Evolutionary conservation across 1,140 invertebrate genomes (phyloP), one percentile per base, ranked within the genome.

Genomic region (Drosophila oshimai): DNA sequence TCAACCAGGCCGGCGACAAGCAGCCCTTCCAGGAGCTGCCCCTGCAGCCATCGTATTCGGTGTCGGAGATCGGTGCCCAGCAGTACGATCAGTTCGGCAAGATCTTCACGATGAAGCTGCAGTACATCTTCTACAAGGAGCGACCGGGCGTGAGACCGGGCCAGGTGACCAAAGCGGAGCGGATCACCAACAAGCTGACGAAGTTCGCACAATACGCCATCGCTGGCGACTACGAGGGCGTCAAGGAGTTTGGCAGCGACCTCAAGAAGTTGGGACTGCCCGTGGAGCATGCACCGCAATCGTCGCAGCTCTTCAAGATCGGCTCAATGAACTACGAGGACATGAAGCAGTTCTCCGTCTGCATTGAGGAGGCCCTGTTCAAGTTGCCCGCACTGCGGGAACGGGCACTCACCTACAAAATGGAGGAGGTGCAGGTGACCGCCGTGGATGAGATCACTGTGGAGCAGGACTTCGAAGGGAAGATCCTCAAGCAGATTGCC

Each of bases 81-180:
- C 98, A 99, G 91, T 99, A 97, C 91, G 99, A 99, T 92, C 96
- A 98, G 87, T 99, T 96, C 91, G 98, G 98, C 3, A 99, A 99
- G 92, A 99, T 99, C 76, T 99, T 99, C 92, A 99, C 99, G 0
- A 94, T 99, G 10, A 99, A 99, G 92, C 92, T 99, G 34, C 98
- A 99, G 89, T 99, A 99, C 89, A 96, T 99, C 24, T 98, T 99
- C 91, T 99, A 99, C 91, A 99, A 99, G 91, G 99, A 99, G 91
- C 93, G 98, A 20, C 98, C 99, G 0, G 99, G 99, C 3, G 97
- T 99, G 9, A 91, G 98, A 78, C 97, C 98, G 0, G 99, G 98
- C 7, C 97, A 99, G 91, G 97, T 99, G 29, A 97, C 97, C 12
- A 98, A 98, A 91, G 97, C 97, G 5, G 97, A 98, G 92, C 93